Base-by-base conservation (phyloP, 1,140 invertebrate species). In the Habropoda laboriosa region DNA sequence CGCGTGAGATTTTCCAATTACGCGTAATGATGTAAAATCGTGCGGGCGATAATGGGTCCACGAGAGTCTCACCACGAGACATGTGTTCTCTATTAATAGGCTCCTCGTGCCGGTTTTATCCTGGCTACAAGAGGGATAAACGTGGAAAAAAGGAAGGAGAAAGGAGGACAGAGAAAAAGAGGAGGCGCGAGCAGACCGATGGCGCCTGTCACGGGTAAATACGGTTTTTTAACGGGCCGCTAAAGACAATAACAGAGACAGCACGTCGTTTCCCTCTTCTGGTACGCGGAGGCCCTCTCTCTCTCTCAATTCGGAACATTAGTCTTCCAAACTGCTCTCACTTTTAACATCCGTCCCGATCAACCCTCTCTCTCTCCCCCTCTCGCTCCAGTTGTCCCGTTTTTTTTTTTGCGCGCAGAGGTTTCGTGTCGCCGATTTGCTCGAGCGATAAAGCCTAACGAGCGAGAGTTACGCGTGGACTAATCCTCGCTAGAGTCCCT, bases 21-120 rank as follows among this genome's bases (percentile, higher is more conserved):
- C 80, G 79, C 75, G 84, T 89, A 89, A 89, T 88, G 88, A 88
- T 88, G 88, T 89, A 87, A 89, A 89, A 89, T 89, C 78, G 86
- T 76, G 16, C 64, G 81, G 76, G 87, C 83, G 87, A 89, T 89
- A 89, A 89, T 86, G 81, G 84, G 67, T 81, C 71, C 68, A 49
- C 55, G 51, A 58, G 60, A n/a, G n/a, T 73, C 49, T 30, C 72
- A n/a, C n/a, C 64, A 64, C 79, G 60, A 32, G 75, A 89, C 88
- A 89, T 79, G 81, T 89, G 89, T 89, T 86, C 80, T 74, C 89
- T 89, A 89, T 89, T 89, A 89, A 88, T 89, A 89, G 89, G 60
- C 58, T 47, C n/a, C 58, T 47, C n/a, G 63, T 35, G 66, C 61
- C 49, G 85, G 89, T 89, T 89, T 89, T 89, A 81, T 78, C 67